Evolutionary conservation across 2,797 vertebrate species (phyloP).

Genomic region (Mormyrus hasselquistii): DNA sequence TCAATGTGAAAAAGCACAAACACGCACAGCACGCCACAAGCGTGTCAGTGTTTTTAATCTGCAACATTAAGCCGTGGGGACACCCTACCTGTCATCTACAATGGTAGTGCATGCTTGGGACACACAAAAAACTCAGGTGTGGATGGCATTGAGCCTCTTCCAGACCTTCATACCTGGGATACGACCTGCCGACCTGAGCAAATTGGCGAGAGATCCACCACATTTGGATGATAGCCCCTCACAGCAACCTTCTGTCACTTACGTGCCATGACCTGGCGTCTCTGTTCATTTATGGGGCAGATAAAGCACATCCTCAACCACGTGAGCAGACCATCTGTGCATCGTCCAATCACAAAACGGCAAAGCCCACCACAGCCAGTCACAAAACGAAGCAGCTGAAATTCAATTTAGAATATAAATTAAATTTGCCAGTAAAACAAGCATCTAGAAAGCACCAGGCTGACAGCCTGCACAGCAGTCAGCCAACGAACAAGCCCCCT

Average conservation of each 20-base stretch:
- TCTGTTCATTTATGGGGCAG: background rate
- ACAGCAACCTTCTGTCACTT: background rate
- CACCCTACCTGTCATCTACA: background rate
- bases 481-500: background rate
- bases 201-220: background rate
- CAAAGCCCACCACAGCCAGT: background rate
- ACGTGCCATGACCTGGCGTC: background rate
- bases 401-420: slow-evolving; percentile 1
- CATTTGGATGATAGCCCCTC: background rate
- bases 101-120: background rate
- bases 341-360: background rate
- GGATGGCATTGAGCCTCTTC: background rate
- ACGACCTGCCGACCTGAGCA: background rate
- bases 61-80: background rate
- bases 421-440: background rate
- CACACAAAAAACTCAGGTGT: background rate
- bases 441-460: background rate
- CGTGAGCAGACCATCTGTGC: background rate
- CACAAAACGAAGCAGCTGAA: background rate
- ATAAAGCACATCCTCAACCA: background rate
- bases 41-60: background rate
- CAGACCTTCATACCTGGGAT: background rate
- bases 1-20: background rate
- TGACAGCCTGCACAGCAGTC: background rate
- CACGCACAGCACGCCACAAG: background rate